Evolutionary conservation across 35 echinoderm and acorn worm genomes (phyloP).

Genomic region (Patiria miniata): DNA sequence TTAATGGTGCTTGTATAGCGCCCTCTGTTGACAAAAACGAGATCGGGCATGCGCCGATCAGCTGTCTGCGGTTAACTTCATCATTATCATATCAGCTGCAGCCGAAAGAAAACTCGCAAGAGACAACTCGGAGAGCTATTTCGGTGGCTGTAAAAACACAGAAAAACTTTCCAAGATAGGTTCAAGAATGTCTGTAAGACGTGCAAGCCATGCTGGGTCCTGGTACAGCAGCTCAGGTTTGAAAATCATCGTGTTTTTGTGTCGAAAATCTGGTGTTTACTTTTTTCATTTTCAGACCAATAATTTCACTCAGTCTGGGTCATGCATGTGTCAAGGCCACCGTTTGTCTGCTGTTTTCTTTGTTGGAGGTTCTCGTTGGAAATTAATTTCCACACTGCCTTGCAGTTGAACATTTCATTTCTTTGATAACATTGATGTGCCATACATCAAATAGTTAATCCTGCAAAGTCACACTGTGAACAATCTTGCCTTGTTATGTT

Average conservation of each 20-base stretch:
- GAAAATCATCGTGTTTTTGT: background rate
- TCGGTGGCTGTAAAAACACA: background rate
- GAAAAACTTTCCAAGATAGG: conserved; percentile 22
- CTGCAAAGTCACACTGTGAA: too few species aligned
- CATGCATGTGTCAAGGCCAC: too few species aligned
- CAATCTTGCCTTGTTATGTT: too few species aligned
- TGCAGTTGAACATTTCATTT: too few species aligned
- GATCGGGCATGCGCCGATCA: conserved; percentile 16
- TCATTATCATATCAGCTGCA: conserved; percentile 21
- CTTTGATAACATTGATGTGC: too few species aligned
- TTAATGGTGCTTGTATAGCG: background rate
- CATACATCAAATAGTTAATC: too few species aligned
- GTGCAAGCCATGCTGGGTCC: conserved; percentile 35
- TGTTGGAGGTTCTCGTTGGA: too few species aligned
- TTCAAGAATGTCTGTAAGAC: conserved; percentile 27
- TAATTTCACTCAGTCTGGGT: too few species aligned
- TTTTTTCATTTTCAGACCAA: background rate
- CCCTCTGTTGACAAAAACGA: conserved; percentile 8
- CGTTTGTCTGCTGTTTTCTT: too few species aligned
- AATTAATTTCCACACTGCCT: too few species aligned
- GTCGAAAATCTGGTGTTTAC: background rate
- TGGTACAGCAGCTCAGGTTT: conserved; percentile 49
- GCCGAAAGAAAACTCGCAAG: conserved; percentile 1
- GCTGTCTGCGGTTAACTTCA: background rate
- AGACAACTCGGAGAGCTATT: background rate